Evolutionary conservation across 1,140 invertebrate genomes (phyloP).

Genomic region (Ooceraea biroi): DNA sequence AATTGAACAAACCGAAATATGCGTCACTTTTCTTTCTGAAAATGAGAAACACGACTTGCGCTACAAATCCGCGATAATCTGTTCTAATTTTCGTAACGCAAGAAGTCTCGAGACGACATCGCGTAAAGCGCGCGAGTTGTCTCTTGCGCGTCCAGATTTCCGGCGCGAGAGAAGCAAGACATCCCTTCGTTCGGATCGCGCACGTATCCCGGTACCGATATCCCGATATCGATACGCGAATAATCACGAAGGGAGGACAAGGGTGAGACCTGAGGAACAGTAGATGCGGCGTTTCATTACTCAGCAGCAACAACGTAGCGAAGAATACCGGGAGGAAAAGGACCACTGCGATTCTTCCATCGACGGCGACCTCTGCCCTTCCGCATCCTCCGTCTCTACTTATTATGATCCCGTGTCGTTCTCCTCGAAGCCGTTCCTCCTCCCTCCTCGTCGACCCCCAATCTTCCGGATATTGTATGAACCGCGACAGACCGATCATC

Average conservation of each 20-base stretch:
- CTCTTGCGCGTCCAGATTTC: slow-evolving; percentile 2
- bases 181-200: background rate
- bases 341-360: slow-evolving; percentile 65
- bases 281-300: slow-evolving; percentile 54
- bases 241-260: slow-evolving; percentile 57
- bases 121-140: too few species aligned
- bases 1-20: slow-evolving; percentile 29
- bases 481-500: slow-evolving; percentile 71
- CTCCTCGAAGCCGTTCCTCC: slow-evolving; percentile 40
- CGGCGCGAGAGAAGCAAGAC: background rate
- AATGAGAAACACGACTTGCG: background rate
- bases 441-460: slow-evolving; percentile 31
- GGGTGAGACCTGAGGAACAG: background rate
- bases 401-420: slow-evolving; percentile 70
- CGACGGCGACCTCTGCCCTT: slow-evolving; percentile 60
- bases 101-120: too few species aligned
- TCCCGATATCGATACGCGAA: slow-evolving; percentile 44
- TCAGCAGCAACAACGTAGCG: slow-evolving; percentile 8
- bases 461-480: slow-evolving; percentile 76
- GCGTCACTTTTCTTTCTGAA: too few species aligned
- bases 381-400: slow-evolving; percentile 52
- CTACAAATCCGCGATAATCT: too few species aligned
- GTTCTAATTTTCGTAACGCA: too few species aligned
- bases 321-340: slow-evolving; percentile 6
- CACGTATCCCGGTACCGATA: background rate